Conservation (phyloP, 2,797 vertebrate species). For the Jordanella pulchra region DNA sequence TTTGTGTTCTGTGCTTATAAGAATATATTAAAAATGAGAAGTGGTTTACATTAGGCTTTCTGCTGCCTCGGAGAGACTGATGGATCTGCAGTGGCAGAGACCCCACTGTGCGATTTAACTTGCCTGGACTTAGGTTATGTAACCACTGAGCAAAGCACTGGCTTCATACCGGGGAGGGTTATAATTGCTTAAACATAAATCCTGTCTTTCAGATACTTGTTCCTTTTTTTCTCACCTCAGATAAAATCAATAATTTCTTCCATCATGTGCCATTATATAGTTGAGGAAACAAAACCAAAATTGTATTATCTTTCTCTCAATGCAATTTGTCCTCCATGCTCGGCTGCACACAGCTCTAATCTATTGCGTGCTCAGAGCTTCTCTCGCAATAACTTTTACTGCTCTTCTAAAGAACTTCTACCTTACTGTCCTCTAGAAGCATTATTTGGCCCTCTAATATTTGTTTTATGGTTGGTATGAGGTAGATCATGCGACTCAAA, state of each 20-base stretch:
- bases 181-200: constrained; percentile 35
- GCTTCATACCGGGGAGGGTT: constrained; percentile 35
- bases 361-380: constrained; percentile 60
- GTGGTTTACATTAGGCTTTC: constrained; percentile 17
- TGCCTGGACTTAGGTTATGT: constrained; percentile 65
- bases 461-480: constrained; percentile 41
- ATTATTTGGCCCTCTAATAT: constrained; percentile 52
- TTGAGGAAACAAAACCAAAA: constrained; percentile 30
- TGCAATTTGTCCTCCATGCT: constrained; percentile 73
- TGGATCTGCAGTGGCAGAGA: constrained; percentile 46
- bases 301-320: constrained; percentile 47
- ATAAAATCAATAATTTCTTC: constrained; percentile 43
- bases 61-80: constrained; percentile 27
- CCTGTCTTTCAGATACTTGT: constrained; percentile 14
- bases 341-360: constrained; percentile 66
- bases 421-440: constrained; percentile 25
- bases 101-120: constrained; percentile 59
- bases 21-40: constrained; percentile 21
- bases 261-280: constrained; percentile 24
- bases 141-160: constrained; percentile 41
- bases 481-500: constrained; percentile 36
- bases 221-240: constrained; percentile 19
- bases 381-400: constrained; percentile 40
- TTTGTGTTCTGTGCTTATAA: constrained; percentile 12
- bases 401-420: constrained; percentile 18